A percentile compares a stretch with the other conserved stretches of the same genome.
Evolutionary conservation across 2,888 invertebrate genomes (phyloP).

Genomic region (Caenorhabditis sp.): DNA sequence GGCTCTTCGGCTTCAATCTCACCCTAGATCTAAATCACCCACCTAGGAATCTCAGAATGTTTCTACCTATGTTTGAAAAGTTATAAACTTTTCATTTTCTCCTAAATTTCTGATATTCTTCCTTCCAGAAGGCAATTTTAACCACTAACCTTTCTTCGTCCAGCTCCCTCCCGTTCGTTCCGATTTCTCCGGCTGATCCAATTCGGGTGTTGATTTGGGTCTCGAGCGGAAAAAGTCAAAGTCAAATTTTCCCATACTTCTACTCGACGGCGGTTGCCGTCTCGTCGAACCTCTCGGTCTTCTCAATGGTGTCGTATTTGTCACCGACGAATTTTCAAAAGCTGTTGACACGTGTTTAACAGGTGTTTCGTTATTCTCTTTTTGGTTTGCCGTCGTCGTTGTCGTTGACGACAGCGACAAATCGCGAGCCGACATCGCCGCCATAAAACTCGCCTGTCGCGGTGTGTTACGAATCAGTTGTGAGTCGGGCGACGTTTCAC

Average conservation of each 20-base stretch:
- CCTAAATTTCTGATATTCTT: neutral
- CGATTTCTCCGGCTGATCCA: neutral
- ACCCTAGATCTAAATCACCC: no score
- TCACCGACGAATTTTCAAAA: no score
- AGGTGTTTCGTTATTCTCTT: conserved; percentile 23
- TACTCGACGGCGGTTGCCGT: conserved; percentile 2
- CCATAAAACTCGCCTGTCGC: conserved; percentile 52
- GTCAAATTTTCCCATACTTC: conserved; percentile 1
- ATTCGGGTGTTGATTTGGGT: neutral
- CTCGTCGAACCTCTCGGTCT: neutral
- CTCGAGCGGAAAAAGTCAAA: neutral
- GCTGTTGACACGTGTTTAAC: neutral
- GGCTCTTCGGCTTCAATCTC: no score
- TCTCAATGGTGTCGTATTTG: conserved; percentile 1
- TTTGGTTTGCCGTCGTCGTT: no score
- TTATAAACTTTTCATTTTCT: no score
- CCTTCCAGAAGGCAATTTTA: neutral
- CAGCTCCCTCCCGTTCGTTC: neutral
- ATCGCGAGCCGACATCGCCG: conserved; percentile 30
- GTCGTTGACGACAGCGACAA: no score
- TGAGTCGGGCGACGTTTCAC: no score
- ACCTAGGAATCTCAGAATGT: no score
- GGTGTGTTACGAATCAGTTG: conserved; percentile 27
- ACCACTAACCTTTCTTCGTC: neutral
- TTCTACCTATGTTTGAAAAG: no score